phyloP scores from a whole-genome alignment of 2,888 invertebrate genomes.

The Drosophila tripunctata region DNA sequence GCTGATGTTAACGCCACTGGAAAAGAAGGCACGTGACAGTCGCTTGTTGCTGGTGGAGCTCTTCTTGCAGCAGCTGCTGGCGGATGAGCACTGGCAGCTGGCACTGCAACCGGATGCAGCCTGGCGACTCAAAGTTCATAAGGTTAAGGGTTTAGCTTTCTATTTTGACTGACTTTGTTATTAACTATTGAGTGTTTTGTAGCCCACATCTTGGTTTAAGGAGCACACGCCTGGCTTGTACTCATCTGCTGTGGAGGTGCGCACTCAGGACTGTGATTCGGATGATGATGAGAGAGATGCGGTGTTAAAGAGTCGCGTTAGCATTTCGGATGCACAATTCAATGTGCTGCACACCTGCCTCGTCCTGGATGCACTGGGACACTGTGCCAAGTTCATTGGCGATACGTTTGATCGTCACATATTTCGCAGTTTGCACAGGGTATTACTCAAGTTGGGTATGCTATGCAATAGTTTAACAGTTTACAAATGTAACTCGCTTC shows the following conservation, averaged over 20 bases:
- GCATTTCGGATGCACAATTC: conserved; percentile 85
- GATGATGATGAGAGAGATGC: conserved; percentile 81
- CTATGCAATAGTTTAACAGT: too few relatives aligned
- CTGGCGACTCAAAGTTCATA: conserved; percentile 67
- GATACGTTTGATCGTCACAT: conserved; percentile 86
- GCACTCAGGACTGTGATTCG: conserved; percentile 79
- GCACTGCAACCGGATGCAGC: conserved; percentile 77
- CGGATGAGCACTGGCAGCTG: conserved; percentile 82
- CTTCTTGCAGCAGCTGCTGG: conserved; percentile 78
- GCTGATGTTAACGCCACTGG: conserved; percentile 62
- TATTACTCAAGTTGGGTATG: conserved; percentile 89
- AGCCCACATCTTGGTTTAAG: conserved; percentile 81
- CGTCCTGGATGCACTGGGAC: conserved; percentile 89
- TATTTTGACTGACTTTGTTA: background rate
- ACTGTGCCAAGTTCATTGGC: conserved; percentile 86
- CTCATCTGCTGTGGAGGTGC: conserved; percentile 83
- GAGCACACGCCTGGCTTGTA: conserved; percentile 83
- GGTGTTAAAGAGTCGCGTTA: conserved; percentile 68
- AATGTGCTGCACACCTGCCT: conserved; percentile 89
- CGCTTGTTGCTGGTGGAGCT: conserved; percentile 62
- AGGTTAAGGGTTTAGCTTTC: conserved; percentile 57
- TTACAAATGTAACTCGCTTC: too few relatives aligned
- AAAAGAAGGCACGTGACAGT: conserved; percentile 23
- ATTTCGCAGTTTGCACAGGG: conserved; percentile 87
- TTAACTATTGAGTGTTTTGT: background rate